Evolutionary conservation across 1,140 invertebrate genomes (phyloP).

Genomic region (Holcopasites calliopsidis): DNA sequence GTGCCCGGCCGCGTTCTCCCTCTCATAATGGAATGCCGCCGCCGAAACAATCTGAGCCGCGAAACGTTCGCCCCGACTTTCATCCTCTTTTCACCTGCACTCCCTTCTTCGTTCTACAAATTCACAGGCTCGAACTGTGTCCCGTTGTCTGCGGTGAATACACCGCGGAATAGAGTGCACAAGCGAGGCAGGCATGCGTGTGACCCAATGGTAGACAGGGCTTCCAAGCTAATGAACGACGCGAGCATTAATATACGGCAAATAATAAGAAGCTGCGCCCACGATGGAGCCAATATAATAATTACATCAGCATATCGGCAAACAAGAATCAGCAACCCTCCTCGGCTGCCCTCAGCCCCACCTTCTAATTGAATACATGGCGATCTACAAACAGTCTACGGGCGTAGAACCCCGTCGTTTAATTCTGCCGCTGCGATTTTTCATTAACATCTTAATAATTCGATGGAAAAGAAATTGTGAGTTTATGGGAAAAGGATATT

Average conservation of each 20-base stretch:
- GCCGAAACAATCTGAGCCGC: conserved; percentile 43
- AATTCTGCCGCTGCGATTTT: background rate
- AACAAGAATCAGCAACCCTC: conserved; percentile 76
- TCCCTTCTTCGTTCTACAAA: background rate
- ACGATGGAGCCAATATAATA: conserved; percentile 75
- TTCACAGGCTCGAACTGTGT: background rate
- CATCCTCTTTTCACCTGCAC: background rate
- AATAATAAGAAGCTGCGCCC: conserved; percentile 63
- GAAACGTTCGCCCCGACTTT: conserved; percentile 29
- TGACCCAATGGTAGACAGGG: conserved; percentile 14
- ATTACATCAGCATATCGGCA: conserved; percentile 81
- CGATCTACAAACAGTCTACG: conserved; percentile 60
- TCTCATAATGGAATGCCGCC: conserved; percentile 52
- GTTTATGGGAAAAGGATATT: no score
- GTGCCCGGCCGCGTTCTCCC: background rate
- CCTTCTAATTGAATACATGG: conserved; percentile 51
- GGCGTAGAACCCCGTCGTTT: background rate
- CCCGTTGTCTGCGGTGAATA: background rate
- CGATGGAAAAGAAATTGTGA: no score
- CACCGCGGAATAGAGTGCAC: background rate
- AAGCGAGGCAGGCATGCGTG: background rate
- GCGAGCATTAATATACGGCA: conserved; percentile 63
- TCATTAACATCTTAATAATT: background rate
- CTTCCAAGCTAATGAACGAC: conserved; percentile 54
- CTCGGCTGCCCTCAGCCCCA: conserved; percentile 20